Conservation (phyloP, 1,140 invertebrate genomes). For the Drosophila baimaii region DNA sequence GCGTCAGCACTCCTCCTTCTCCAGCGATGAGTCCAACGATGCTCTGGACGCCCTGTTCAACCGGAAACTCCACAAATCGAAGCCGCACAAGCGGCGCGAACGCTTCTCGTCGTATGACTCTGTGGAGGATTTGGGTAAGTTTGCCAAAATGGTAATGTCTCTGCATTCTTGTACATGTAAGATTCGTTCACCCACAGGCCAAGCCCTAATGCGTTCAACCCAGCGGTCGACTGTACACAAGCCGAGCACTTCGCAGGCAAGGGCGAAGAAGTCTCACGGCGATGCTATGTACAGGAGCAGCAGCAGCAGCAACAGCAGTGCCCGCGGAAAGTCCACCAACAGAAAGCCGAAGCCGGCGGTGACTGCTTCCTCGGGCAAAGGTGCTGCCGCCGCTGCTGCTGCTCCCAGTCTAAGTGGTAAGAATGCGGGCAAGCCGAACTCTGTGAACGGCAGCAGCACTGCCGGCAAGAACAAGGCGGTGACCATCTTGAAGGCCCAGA, state of each 20-base stretch:
- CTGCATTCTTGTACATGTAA: background rate
- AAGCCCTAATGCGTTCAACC: slow-evolving; percentile 55
- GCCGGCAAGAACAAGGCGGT: slow-evolving; percentile 49
- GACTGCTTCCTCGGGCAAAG: slow-evolving; percentile 6
- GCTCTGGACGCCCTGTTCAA: slow-evolving; percentile 58
- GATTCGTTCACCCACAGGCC: slow-evolving; percentile 28
- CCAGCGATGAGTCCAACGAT: slow-evolving; percentile 63
- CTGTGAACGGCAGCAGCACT: slow-evolving; percentile 37
- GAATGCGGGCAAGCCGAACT: background rate
- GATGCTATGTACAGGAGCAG: slow-evolving; percentile 11
- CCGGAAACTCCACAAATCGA: slow-evolving; percentile 14
- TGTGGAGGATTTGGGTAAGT: slow-evolving; percentile 63
- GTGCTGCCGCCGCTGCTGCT: background rate
- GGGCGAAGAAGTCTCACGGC: slow-evolving; percentile 20
- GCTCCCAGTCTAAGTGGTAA: background rate
- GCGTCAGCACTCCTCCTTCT: slow-evolving; percentile 36
- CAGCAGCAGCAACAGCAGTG: slow-evolving; percentile 11
- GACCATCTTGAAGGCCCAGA: slow-evolving; percentile 61
- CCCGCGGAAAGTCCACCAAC: slow-evolving; percentile 4
- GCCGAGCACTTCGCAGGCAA: slow-evolving; percentile 13
- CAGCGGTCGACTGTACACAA: slow-evolving; percentile 26
- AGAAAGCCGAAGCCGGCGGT: background rate
- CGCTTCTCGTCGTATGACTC: slow-evolving; percentile 45
- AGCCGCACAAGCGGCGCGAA: slow-evolving; percentile 34
- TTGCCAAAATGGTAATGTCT: no score